Evolutionary conservation across 2,797 vertebrate species (phyloP), one percentile per base, ranked within the genome.

Genomic region (Crocidura indochinensis): DNA sequence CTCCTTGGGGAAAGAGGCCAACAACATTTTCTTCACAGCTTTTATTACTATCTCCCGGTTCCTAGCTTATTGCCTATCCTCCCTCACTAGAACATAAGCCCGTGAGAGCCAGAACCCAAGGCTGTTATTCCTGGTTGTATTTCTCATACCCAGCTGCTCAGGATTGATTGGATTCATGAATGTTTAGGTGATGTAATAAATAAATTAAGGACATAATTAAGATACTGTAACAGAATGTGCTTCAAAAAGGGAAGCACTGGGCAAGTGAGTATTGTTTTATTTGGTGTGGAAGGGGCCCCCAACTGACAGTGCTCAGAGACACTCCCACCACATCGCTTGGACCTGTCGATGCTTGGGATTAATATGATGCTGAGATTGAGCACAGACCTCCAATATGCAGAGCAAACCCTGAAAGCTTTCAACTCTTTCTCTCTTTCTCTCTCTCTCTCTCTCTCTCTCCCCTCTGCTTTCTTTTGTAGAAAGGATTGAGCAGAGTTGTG

Each of bases 31-130:
- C 38, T 86, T 91, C 27, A 24, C 46, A 47, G 46, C 38, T 81
- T 29, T 73, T 88, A 51, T 20, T 85, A 62, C n/a, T 65, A 64
- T 10, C 64, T 91, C 46, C 38, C 3, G 29, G 27, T 62, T 88
- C 80, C 14, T 56, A 19, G 11, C 27, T 84, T 90, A 47, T 84
- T 84, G 78, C 38, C 47, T 71, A 11, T 71, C 44, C 8, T 88
- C 47, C 49, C 8, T 56, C 17, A 3, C 17, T 79, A 49, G 73
- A n/a, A 7, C 17, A 6, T n/a, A 75, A 86, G 64, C 46, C 15
- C 10, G 20, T 44, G 29, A 82, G 47, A 80, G n/a, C 72, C 65
- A 78, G 56, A 74, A n/a, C 53, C 29, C n/a, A 73, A 2, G 26
- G 64, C 26, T 88, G 38, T 92, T 65, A 38, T n/a, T 79, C 38